Conservation (phyloP, 2,113 vertebrate genomes). For the Mirza zaza region DNA sequence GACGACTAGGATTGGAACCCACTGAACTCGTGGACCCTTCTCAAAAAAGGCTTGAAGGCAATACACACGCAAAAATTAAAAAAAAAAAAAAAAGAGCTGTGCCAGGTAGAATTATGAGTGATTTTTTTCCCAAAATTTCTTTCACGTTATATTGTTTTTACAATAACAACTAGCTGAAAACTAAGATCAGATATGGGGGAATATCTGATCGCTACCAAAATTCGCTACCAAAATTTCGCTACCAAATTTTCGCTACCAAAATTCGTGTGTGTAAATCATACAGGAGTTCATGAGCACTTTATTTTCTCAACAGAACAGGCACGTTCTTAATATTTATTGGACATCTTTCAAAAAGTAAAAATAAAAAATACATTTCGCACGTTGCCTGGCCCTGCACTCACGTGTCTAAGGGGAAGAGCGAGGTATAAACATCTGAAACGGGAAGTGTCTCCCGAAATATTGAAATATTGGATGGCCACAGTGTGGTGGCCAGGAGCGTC, state of each 20-base stretch:
- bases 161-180: conserved; percentile 57
- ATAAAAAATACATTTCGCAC: background rate
- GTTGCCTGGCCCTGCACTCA: background rate
- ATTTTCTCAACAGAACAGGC: conserved; percentile 22
- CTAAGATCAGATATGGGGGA: conserved; percentile 43
- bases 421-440: background rate
- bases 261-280: conserved; percentile 63
- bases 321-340: conserved; percentile 22
- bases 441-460: background rate
- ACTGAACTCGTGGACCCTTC: background rate
- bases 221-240: background rate
- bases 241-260: conserved; percentile 26
- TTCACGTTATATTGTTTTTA: conserved; percentile 50
- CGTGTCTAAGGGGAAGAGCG: background rate
- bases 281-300: conserved; percentile 48
- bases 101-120: background rate
- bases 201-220: conserved; percentile 43
- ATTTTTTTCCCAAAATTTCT: conserved; percentile 1
- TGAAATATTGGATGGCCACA: background rate
- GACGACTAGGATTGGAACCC: background rate
- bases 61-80: background rate
- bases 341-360: conserved; percentile 26
- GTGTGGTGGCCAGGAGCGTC: background rate
- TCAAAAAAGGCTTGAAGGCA: background rate
- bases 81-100: background rate